Evolutionary conservation across 2,888 invertebrate species (phyloP).

Genomic region (Pyrrhosoma nymphula): DNA sequence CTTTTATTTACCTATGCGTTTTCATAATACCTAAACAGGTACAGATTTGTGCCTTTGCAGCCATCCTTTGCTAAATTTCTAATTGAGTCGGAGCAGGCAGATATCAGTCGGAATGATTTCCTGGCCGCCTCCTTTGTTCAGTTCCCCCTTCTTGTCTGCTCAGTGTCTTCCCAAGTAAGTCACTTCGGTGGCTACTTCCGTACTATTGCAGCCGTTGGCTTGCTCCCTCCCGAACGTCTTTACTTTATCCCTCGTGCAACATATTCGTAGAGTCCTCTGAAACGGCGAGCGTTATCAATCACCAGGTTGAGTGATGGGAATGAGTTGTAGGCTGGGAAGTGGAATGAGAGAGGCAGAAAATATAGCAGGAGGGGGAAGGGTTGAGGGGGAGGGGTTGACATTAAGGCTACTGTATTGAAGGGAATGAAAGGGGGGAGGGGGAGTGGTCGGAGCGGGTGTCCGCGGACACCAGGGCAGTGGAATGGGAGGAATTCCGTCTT

Average conservation of each 20-base stretch:
- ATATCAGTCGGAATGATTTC: no score
- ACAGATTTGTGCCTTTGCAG: no score
- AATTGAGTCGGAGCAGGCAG: no score
- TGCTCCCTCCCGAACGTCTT: no score
- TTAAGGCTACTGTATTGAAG: not conserved
- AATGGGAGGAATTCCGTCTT: constrained; percentile 13
- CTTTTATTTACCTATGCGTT: no score
- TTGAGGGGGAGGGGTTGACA: not conserved
- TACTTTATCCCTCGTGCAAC: not conserved
- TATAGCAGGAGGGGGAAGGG: not conserved
- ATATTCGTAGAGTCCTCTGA: not conserved
- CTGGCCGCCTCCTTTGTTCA: no score
- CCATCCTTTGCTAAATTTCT: no score
- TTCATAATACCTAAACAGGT: no score
- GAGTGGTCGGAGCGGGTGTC: not conserved
- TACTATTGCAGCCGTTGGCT: no score
- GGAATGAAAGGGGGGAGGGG: not conserved
- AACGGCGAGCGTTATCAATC: constrained; percentile 30
- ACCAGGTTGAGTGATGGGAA: not conserved
- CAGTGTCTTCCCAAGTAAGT: no score
- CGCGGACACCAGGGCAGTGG: not conserved
- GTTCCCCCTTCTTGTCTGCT: no score
- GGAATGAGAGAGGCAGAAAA: not conserved
- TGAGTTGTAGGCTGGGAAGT: not conserved
- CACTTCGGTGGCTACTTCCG: no score